Conservation (phyloP, 2,113 vertebrate species). For the Megaceryle maxima region DNA sequence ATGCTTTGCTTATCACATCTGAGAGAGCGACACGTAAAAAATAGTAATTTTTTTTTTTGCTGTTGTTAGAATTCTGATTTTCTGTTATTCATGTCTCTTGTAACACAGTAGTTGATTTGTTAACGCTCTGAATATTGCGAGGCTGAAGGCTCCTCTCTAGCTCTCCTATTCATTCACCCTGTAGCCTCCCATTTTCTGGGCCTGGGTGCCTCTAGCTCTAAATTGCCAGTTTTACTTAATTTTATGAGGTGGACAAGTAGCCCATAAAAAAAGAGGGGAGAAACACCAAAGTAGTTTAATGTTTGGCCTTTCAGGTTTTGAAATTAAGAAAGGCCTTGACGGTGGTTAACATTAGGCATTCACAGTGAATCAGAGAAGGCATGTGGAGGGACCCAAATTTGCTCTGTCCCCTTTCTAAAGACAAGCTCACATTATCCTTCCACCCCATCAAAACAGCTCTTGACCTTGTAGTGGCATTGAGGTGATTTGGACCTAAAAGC, state of each 20-base stretch:
- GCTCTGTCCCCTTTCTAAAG: background rate
- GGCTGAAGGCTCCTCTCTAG: background rate
- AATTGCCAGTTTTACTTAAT: background rate
- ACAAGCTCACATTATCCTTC: rapidly evolving
- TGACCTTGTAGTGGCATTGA: rapidly evolving
- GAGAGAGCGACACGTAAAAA: background rate
- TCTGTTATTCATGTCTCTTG: background rate
- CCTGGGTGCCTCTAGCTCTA: background rate
- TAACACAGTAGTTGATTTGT: background rate
- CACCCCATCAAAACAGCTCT: background rate
- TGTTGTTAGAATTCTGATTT: background rate
- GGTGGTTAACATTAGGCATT: background rate
- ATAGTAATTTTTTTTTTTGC: background rate
- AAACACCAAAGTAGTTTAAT: background rate
- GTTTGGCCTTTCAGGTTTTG: background rate
- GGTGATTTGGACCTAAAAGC: background rate
- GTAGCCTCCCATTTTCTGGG: background rate
- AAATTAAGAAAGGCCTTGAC: background rate
- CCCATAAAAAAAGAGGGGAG: background rate
- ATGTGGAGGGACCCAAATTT: background rate
- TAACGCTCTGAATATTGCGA: background rate
- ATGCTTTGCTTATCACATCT: background rate
- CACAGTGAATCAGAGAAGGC: background rate
- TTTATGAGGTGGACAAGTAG: background rate
- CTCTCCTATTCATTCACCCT: rapidly evolving